Conservation (phyloP, 2,113 vertebrate genomes). For the Lichenostomus cassidix region DNA sequence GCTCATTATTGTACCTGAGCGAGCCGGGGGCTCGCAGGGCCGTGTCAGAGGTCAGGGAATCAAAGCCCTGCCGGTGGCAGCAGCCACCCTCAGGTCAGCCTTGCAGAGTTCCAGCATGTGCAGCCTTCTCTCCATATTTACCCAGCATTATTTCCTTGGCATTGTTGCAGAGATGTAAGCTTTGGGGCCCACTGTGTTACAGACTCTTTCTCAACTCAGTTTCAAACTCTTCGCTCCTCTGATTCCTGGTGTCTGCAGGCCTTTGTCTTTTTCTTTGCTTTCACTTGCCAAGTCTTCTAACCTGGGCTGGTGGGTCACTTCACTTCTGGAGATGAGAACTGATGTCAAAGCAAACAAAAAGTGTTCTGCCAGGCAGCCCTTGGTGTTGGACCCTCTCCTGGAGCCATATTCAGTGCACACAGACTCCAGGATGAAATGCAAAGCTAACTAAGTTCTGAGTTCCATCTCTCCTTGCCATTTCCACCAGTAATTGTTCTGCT, state of each 20-base stretch:
- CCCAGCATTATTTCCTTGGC: constrained; percentile 55
- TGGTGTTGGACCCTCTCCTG: neutral
- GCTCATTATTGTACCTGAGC: constrained; percentile 70
- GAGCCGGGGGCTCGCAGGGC: constrained; percentile 21
- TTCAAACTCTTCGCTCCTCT: constrained; percentile 53
- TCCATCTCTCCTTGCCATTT: constrained; percentile 13
- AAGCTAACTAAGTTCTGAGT: neutral
- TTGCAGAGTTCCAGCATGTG: constrained; percentile 24
- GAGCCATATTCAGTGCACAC: neutral
- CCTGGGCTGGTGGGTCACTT: constrained; percentile 5
- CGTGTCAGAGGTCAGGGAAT: constrained; percentile 39
- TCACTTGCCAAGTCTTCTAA: neutral
- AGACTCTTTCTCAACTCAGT: constrained; percentile 17
- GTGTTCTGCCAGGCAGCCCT: neutral
- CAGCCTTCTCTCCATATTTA: constrained; percentile 50
- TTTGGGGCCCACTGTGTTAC: constrained; percentile 29
- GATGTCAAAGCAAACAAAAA: neutral
- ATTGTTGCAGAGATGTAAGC: constrained; percentile 54
- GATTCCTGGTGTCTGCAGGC: constrained; percentile 22
- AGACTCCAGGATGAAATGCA: neutral
- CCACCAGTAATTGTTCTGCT: neutral
- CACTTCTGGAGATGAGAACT: constrained; percentile 25
- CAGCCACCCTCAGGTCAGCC: constrained; percentile 56
- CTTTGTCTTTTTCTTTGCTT: constrained; percentile 18
- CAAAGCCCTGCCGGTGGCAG: constrained; percentile 46